These are phyloP conservation scores for Drosophila oshimai DNA, from an alignment of 1,140 invertebrate species.

Conservation along the genomic window DNA sequence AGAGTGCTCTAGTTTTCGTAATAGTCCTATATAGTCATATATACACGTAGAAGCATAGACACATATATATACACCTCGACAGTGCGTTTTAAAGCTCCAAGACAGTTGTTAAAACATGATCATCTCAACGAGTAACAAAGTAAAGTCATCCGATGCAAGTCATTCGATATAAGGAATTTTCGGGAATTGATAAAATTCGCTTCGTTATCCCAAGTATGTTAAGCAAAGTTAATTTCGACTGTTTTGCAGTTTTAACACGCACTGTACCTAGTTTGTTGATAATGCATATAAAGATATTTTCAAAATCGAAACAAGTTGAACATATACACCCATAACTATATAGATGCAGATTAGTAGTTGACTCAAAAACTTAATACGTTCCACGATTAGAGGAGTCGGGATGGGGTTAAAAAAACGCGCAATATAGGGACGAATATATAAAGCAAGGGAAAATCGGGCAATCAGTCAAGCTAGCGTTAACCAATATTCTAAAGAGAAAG, in stretches of 20 bases:
- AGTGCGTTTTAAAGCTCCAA: conserved; percentile 21
- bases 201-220: conserved; percentile 22
- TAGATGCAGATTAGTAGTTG: conserved; percentile 34
- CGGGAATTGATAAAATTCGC: neutral
- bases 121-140: conserved; percentile 2
- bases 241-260: conserved; percentile 13
- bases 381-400: conserved; percentile 23
- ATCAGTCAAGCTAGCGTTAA: conserved; percentile 66
- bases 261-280: conserved; percentile 50
- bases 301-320: conserved; percentile 40
- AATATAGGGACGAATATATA: conserved; percentile 12
- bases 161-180: conserved; percentile 15
- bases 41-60: conserved; percentile 9
- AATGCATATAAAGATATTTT: conserved; percentile 53
- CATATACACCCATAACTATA: conserved; percentile 33
- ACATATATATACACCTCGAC: conserved; percentile 33
- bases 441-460: conserved; percentile 60
- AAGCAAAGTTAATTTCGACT: neutral
- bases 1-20: conserved; percentile 69
- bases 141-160: conserved; percentile 10
- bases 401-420: conserved; percentile 5
- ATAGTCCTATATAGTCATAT: conserved; percentile 52
- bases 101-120: conserved; percentile 1
- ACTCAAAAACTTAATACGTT: conserved; percentile 49
- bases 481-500: conserved; percentile 49